These are phyloP conservation scores for Valencia hispanica DNA, from an alignment of 2,797 vertebrate species.

Conservation along the genomic window DNA sequence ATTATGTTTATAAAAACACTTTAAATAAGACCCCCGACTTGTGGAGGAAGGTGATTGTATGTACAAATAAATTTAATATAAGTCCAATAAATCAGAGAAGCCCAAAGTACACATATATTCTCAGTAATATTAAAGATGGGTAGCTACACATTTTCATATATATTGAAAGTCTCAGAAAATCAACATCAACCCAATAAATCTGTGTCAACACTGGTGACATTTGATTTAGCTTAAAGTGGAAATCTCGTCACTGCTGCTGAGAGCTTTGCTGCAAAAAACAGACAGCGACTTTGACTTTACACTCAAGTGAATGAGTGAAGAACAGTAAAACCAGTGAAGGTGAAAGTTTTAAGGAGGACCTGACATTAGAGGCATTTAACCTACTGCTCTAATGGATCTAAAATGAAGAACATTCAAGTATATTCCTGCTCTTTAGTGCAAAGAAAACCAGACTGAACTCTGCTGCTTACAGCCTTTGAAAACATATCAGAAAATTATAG, in stretches of 20 bases:
- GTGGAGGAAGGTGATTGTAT: constrained; percentile 13
- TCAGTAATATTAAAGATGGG: constrained; percentile 76
- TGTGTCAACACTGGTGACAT: constrained; percentile 83
- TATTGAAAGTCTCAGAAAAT: constrained; percentile 75
- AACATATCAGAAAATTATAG: background rate
- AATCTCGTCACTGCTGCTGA: constrained; percentile 67
- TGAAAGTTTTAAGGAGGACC: constrained; percentile 16
- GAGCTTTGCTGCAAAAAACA: constrained; percentile 45
- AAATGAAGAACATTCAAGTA: background rate
- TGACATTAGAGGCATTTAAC: constrained; percentile 8
- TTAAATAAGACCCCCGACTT: constrained; percentile 1
- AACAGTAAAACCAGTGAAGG: constrained; percentile 16
- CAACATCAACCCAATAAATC: constrained; percentile 78
- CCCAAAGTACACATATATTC: constrained; percentile 56
- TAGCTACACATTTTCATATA: constrained; percentile 66
- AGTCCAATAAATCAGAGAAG: constrained; percentile 72
- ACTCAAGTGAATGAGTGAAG: constrained; percentile 13
- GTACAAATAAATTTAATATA: constrained; percentile 72
- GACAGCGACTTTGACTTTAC: constrained; percentile 29
- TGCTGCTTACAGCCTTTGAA: background rate
- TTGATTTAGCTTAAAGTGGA: constrained; percentile 79
- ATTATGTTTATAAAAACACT: constrained; percentile 2
- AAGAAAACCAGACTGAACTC: background rate
- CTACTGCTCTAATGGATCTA: background rate
- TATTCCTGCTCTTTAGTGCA: background rate